Base-by-base conservation (phyloP, 2,113 vertebrate species). In the Nyctibius bracteatus region DNA sequence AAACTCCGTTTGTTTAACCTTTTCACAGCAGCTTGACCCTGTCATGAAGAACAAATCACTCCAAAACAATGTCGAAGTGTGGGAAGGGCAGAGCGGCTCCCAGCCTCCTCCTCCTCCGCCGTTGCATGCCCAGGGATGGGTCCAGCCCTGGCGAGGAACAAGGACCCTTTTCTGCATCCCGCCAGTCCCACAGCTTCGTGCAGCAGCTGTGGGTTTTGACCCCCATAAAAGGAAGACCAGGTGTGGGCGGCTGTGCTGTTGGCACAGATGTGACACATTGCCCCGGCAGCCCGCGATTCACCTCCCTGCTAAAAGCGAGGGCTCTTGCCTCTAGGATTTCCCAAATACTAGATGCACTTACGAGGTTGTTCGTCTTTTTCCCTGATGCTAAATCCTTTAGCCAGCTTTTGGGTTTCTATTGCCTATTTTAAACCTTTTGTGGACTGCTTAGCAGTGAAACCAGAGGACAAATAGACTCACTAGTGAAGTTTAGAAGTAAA, bases 1-100 rank as follows among this genome's bases (percentile, higher is more conserved):
- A 96, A 97, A 97, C 98, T 98, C 98, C 97, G 98, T 99, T 99
- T 99, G 98, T 98, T 99, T 99, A 99, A 99, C 99, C 99, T 98
- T 98, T 98, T 98, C 94, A 98, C 98, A 98, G 98, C 97, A 98
- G 98, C 97, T 99, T 99, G 98, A 99, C 99, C 99, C 91, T 99
- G 99, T 99, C 99, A 99, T 77, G 97, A 98, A 98, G 93, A 79
- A 96, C 98, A 98, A 97, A 97, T 99, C 99, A 99, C 96, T 92
- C 62, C 10, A 28, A 96, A 96, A 98, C 97, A 98, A 98, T 97
- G 98, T 92, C 14, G 15, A 84, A 96, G 82, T 84, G 84, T 85
- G 87, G 77, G 93, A 84, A 91, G 31, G 89, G 81, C 4, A 2
- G 72, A 86, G 73, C 6, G 33, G 46, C 66, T 94, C 61, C 24